phyloP scores from a whole-genome alignment of 2,113 vertebrate species.

The Phalacrocorax aristotelis region DNA sequence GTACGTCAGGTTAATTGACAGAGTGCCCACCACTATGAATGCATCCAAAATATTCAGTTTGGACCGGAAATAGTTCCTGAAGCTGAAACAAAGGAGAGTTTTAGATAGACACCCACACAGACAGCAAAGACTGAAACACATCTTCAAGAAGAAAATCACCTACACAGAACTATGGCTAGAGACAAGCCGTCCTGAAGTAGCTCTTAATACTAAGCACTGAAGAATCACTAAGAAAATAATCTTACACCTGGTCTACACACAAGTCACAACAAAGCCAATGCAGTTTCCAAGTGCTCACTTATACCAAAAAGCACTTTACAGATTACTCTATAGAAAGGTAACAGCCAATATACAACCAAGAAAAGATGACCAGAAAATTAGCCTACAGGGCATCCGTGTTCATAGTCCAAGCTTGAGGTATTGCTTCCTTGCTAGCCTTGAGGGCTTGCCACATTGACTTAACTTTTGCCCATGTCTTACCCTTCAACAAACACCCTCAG shows the following conservation, averaged over 20 bases:
- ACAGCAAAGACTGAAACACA: not conserved
- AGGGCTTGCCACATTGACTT: not conserved
- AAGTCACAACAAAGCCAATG: not conserved
- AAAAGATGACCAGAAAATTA: not conserved
- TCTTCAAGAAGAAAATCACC: not conserved
- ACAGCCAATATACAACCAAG: not conserved
- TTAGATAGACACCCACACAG: not conserved
- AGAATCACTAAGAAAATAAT: not conserved
- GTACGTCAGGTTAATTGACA: constrained; percentile 82
- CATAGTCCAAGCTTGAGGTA: not conserved
- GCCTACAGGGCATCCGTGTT: not conserved
- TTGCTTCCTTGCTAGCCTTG: not conserved
- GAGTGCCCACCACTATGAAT: constrained; percentile 78
- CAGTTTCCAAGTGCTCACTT: not conserved
- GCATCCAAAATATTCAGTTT: constrained; percentile 85
- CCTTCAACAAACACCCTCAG: constrained; percentile 87
- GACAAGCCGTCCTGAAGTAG: not conserved
- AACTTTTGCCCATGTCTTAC: constrained; percentile 71
- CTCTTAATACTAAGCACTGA: not conserved
- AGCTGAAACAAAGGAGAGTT: constrained; percentile 68
- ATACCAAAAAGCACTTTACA: not conserved
- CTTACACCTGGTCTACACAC: not conserved
- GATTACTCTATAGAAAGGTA: not conserved
- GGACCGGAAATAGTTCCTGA: constrained; percentile 84
- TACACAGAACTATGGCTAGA: not conserved